Conservation (phyloP, 2,888 invertebrate genomes). For the Mamestra brassicae region DNA sequence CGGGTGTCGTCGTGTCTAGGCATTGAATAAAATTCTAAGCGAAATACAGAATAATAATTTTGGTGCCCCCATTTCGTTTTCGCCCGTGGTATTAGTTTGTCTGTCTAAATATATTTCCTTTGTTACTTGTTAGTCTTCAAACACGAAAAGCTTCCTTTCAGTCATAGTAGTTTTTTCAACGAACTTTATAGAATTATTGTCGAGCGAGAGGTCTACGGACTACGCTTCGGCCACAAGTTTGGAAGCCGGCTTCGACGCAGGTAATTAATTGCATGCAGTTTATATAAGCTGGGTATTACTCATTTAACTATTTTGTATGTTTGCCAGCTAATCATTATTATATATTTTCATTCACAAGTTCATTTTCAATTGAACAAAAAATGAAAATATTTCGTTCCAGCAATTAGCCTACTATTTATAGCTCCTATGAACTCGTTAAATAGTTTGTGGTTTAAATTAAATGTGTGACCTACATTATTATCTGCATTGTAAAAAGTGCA, state of each 20-base stretch:
- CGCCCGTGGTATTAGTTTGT: slow-evolving; percentile 29
- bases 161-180: slow-evolving; percentile 13
- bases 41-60: slow-evolving; percentile 47
- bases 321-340: background rate
- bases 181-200: slow-evolving; percentile 12
- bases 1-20: slow-evolving; percentile 36
- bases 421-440: slow-evolving; percentile 21
- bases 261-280: slow-evolving; percentile 33
- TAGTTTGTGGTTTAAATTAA: slow-evolving; percentile 18
- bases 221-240: slow-evolving; percentile 22
- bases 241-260: slow-evolving; percentile 44
- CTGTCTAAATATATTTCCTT: slow-evolving; percentile 35
- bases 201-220: slow-evolving; percentile 20
- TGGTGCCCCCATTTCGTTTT: slow-evolving; percentile 51
- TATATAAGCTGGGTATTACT: background rate
- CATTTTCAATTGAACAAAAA: slow-evolving; percentile 1
- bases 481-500: slow-evolving; percentile 29
- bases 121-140: slow-evolving; percentile 4
- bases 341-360: slow-evolving; percentile 6
- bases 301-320: background rate
- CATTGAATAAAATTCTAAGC: slow-evolving; percentile 23
- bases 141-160: slow-evolving; percentile 10
- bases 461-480: slow-evolving; percentile 47
- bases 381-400: slow-evolving; percentile 24
- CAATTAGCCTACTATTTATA: slow-evolving; percentile 40